Conservation (phyloP, 2,888 invertebrate species). For the Aethes cnicana region DNA sequence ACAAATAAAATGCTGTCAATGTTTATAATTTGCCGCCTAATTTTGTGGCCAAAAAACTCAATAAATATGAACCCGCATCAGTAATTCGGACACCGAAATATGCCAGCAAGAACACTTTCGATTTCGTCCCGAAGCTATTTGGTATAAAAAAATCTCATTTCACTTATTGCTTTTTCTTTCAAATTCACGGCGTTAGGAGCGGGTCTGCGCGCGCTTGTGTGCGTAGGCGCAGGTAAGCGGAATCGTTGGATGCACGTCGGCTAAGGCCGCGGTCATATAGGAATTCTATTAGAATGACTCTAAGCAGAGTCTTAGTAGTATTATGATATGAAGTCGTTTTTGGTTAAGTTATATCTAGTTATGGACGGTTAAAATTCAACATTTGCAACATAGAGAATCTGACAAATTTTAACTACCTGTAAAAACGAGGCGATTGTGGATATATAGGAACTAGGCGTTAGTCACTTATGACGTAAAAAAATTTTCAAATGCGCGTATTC, state of each 20-base stretch:
- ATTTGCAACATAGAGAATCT: too few relatives aligned
- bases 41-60: too few relatives aligned
- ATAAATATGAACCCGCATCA: background rate
- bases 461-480: too few relatives aligned
- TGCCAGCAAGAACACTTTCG: constrained; percentile 31
- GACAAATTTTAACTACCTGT: too few relatives aligned
- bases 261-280: constrained; percentile 58
- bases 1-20: too few relatives aligned
- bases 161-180: constrained; percentile 54
- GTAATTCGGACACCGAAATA: background rate
- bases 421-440: too few relatives aligned
- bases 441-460: too few relatives aligned
- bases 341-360: too few relatives aligned
- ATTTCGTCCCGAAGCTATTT: constrained; percentile 27
- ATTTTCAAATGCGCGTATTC: too few relatives aligned
- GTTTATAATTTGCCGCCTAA: too few relatives aligned
- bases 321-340: constrained; percentile 2
- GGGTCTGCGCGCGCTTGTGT: constrained; percentile 67
- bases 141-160: constrained; percentile 36
- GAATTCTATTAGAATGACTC: constrained; percentile 62
- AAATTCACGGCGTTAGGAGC: constrained; percentile 57
- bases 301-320: constrained; percentile 67
- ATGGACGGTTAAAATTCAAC: too few relatives aligned
- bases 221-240: constrained; percentile 67
- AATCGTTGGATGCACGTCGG: constrained; percentile 56